Evolutionary conservation across 2,888 invertebrate genomes (phyloP), one percentile per base, ranked within the genome.

Genomic region (Zootermopsis nevadensis): DNA sequence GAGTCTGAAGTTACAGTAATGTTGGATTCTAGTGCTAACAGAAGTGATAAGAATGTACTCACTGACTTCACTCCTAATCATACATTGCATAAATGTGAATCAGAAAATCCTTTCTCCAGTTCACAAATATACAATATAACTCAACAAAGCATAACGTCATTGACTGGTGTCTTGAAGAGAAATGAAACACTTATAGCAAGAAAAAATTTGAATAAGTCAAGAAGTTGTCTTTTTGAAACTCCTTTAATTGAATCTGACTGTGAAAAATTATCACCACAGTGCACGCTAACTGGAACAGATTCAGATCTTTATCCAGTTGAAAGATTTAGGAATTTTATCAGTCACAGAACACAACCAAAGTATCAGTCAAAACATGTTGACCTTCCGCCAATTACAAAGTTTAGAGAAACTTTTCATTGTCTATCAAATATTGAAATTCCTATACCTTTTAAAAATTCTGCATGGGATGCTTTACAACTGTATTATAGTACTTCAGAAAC

Each of bases 201-300:
- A 27, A 60, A 27, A 60, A 60, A n/a, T 60, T 27, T n/a, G 33
- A 31, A 33, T 69, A 31, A 69, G 31, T n/a, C 19, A 31, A 19
- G 19, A 4, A 22, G 24, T 69, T 2, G 22, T 69, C 22, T 55
- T 19, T 53, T 30, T 31, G 77, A 77, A 22, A 42, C 33, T 53
- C 77, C 77, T 7, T 48, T 55, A 33, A 55, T 30, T 55, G 77
- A 77, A 30, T 77, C 77, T 22, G 33, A 31, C 6, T 33, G 69
- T 69, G 69, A 60, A 60, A 60, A 27, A 0, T 60, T 19, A 48
- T 48, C 60, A 60, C 1, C 15, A 27, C 60, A n/a, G 12, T 27
- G 27, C 27, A 27, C 6, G 7, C n/a, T 60, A 7, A 60, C 27
- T 6, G 12, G n/a, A 60, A 60, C 60, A 27, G 30, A 69, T 31